Percentiles rank a stretch among this genome's conserved stretches.
These are phyloP conservation scores for Chaetogeoica ovagalla DNA, from an alignment of 2,888 invertebrate species.

Conservation along the genomic window DNA sequence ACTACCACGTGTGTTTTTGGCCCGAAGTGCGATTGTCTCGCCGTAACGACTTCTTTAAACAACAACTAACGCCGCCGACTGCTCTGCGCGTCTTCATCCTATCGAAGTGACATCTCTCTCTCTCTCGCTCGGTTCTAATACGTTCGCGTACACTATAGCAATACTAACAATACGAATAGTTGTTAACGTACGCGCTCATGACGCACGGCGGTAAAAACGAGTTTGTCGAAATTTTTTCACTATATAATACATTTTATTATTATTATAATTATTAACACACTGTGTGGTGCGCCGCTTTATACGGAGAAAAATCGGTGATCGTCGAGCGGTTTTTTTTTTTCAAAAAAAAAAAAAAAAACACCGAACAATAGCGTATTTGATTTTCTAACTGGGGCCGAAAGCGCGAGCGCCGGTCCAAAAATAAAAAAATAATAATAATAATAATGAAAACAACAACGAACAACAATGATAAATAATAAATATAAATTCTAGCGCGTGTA, in stretches of 20 bases:
- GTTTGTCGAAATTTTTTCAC: background rate
- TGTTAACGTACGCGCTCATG: too few relatives aligned
- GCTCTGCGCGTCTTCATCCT: slow-evolving; percentile 44
- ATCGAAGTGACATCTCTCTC: slow-evolving; percentile 29
- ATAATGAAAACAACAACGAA: slow-evolving; percentile 40
- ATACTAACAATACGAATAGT: too few relatives aligned
- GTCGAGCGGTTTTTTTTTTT: too few relatives aligned
- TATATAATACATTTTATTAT: too few relatives aligned
- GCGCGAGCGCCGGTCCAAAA: slow-evolving; percentile 27
- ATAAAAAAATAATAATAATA: background rate
- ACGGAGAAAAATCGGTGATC: too few relatives aligned
- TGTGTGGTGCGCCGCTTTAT: too few relatives aligned
- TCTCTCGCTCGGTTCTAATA: background rate
- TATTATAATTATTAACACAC: too few relatives aligned
- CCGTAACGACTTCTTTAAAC: background rate
- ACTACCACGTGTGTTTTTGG: slow-evolving; percentile 27
- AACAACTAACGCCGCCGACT: too few relatives aligned
- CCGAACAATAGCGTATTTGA: slow-evolving; percentile 25
- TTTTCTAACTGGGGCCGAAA: background rate
- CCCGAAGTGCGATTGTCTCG: slow-evolving; percentile 29
- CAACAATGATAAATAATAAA: slow-evolving; percentile 49
- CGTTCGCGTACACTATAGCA: background rate
- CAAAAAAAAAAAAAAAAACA: too few relatives aligned
- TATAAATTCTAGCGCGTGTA: slow-evolving; percentile 19
- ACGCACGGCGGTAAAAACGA: too few relatives aligned